Evolutionary conservation across 2,797 vertebrate genomes (phyloP).

Genomic region (Rhabdomys pumilio): DNA sequence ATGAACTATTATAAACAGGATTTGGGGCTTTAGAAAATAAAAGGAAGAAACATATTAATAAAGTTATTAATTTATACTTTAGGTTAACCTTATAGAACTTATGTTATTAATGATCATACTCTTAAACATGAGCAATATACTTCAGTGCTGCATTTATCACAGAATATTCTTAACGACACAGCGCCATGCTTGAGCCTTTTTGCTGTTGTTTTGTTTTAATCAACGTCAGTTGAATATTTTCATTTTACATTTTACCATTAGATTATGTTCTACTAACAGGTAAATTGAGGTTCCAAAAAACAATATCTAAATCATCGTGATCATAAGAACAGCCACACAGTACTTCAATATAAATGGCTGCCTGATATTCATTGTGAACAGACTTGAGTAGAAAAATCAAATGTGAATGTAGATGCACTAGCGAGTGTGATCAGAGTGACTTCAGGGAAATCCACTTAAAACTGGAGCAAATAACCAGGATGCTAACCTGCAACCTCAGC

Average conservation of each 20-base stretch:
- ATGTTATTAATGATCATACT: neutral
- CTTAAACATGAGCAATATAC: neutral
- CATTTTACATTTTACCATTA: conserved; percentile 44
- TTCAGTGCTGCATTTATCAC: neutral
- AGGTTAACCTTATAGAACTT: neutral
- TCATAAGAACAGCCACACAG: neutral
- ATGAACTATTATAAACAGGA: neutral
- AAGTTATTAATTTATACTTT: neutral
- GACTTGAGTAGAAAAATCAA: conserved; percentile 1
- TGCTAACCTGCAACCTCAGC: neutral
- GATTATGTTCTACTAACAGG: neutral
- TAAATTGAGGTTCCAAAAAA: neutral
- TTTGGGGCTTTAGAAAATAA: neutral
- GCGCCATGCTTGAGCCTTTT: neutral
- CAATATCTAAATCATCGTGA: neutral
- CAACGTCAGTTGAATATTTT: neutral
- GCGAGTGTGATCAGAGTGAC: neutral
- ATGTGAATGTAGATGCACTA: neutral
- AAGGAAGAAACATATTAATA: neutral
- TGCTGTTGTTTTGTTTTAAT: neutral
- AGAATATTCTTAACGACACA: neutral
- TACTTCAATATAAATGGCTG: neutral
- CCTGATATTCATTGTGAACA: neutral
- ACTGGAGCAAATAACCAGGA: neutral
- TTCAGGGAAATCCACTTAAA: conserved; percentile 31